Evolutionary conservation across 2,113 vertebrate genomes (phyloP).

Genomic region (Coreoperca whiteheadi): DNA sequence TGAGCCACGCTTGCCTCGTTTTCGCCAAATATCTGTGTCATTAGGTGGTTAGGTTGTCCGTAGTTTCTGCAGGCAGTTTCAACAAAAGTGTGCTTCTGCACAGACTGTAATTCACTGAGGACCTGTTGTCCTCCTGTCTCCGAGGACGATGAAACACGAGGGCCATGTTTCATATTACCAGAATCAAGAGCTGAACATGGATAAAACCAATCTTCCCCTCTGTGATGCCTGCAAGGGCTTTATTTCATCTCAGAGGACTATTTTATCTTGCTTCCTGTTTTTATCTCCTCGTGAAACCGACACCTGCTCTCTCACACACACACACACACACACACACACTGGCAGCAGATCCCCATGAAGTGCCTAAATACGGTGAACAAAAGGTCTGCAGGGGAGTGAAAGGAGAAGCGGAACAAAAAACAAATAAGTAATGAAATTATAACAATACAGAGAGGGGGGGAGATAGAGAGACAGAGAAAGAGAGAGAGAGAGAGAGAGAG

Average conservation of each 20-base stretch:
- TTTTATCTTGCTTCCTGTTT: conserved; percentile 82
- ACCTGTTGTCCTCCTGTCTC: conserved; percentile 52
- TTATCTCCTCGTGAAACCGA: conserved; percentile 81
- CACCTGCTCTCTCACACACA: conserved; percentile 69
- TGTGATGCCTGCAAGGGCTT: conserved; percentile 58
- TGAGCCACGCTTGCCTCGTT: conserved; percentile 5
- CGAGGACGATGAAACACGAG: conserved; percentile 20
- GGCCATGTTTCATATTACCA: conserved; percentile 62
- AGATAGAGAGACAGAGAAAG: conserved; percentile 72
- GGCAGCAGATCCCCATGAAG: conserved; percentile 83
- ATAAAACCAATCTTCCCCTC: conserved; percentile 43
- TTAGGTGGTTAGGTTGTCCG: conserved; percentile 36
- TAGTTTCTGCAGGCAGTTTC: conserved; percentile 39
- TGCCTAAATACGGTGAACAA: conserved; percentile 85
- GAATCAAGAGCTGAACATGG: conserved; percentile 53
- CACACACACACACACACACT: conserved; percentile 51
- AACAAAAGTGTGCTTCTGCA: conserved; percentile 49
- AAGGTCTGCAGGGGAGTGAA: conserved; percentile 86
- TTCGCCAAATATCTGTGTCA: conserved; percentile 40
- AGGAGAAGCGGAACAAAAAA: conserved; percentile 94
- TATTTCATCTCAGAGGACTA: conserved; percentile 73
- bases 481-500: conserved; percentile 60
- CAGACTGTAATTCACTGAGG: conserved; percentile 53
- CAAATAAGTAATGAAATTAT: conserved; percentile 94
- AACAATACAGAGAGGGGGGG: conserved; percentile 89